Conservation (phyloP, 2,888 invertebrate genomes). For the Protonemura montana region DNA sequence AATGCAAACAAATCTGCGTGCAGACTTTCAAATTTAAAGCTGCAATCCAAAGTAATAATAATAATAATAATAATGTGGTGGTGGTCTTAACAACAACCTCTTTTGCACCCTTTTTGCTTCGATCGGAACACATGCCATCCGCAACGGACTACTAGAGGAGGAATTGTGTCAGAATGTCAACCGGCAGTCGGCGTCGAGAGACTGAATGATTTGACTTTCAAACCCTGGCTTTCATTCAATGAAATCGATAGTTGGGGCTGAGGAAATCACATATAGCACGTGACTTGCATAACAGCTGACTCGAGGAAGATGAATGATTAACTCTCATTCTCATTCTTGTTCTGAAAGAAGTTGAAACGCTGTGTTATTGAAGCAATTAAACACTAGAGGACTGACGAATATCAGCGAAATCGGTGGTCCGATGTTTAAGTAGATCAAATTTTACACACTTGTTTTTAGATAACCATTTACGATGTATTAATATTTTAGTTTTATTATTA, state of each 20-base stretch:
- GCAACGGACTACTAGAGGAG: background rate
- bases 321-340: too few relatives aligned
- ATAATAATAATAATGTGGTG: background rate
- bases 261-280: background rate
- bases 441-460: too few relatives aligned
- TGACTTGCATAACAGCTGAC: background rate
- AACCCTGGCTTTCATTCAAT: background rate
- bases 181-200: background rate
- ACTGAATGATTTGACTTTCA: conserved; percentile 5
- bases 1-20: background rate
- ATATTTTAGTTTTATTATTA: too few relatives aligned
- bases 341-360: too few relatives aligned
- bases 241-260: background rate
- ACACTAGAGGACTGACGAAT: too few relatives aligned
- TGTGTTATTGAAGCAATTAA: too few relatives aligned
- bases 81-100: background rate
- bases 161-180: background rate
- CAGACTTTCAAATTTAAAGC: background rate
- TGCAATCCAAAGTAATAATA: background rate
- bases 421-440: too few relatives aligned
- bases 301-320: too few relatives aligned
- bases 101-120: background rate
- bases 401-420: too few relatives aligned
- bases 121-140: background rate
- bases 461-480: too few relatives aligned